Evolutionary conservation across 92 coral and sea anemone species (phyloP).

Genomic region (Phymanthus crucifer): DNA sequence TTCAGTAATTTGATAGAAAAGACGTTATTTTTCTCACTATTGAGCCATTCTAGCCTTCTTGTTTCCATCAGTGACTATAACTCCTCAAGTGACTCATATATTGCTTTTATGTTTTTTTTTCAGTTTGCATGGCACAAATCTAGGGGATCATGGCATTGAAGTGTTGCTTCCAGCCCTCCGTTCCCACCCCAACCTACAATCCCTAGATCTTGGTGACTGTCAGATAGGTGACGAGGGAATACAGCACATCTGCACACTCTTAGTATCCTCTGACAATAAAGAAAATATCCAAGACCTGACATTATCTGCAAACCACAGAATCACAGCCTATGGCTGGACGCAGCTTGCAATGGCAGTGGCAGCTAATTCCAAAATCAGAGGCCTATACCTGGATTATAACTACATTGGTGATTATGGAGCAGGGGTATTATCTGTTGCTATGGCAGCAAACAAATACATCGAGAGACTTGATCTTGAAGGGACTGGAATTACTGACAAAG

Average conservation of each 20-base stretch:
- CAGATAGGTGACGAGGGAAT: constrained; percentile 90
- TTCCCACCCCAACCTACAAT: constrained; percentile 79
- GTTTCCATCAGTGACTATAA: not conserved
- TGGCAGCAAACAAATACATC: constrained; percentile 77
- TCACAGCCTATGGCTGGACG: constrained; percentile 89
- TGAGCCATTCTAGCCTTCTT: too few species aligned
- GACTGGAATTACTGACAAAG: constrained; percentile 78
- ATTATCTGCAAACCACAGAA: constrained; percentile 78
- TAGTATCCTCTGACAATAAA: constrained; percentile 65
- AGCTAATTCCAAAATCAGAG: constrained; percentile 71
- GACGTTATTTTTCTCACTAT: not conserved
- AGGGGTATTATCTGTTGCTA: constrained; percentile 90
- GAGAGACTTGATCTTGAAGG: constrained; percentile 95
- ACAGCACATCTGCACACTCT: constrained; percentile 78
- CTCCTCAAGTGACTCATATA: not conserved
- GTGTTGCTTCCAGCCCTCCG: constrained; percentile 78
- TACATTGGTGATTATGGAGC: constrained; percentile 88
- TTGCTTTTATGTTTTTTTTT: constrained; percentile 9
- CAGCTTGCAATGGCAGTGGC: constrained; percentile 95
- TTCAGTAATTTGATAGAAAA: not conserved
- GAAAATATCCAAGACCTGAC: constrained; percentile 76
- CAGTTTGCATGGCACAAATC: constrained; percentile 90
- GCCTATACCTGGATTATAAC: constrained; percentile 86
- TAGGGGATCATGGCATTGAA: constrained; percentile 90
- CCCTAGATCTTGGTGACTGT: constrained; percentile 97